Evolutionary conservation across 2,797 vertebrate genomes (phyloP).

Genomic region (Diplodus sargus): DNA sequence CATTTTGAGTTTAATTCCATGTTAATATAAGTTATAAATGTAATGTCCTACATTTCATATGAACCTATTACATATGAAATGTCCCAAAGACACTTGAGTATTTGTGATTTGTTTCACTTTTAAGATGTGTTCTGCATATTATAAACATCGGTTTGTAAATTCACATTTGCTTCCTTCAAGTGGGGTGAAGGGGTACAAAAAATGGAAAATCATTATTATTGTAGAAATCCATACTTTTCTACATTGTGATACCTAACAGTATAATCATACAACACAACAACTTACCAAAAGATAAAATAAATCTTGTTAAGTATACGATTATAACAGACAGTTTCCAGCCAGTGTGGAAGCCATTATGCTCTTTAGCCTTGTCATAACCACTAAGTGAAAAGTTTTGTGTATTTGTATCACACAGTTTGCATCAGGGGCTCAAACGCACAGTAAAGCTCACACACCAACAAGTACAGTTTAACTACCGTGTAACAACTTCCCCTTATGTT

Average conservation of each 20-base stretch:
- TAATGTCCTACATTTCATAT: neutral
- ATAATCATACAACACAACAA: neutral
- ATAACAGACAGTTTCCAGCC: neutral
- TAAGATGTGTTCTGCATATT: neutral
- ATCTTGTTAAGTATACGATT: too few species aligned
- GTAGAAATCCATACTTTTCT: neutral
- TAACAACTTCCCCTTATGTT: conserved; percentile 27
- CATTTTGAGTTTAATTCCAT: too few species aligned
- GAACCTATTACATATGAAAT: neutral
- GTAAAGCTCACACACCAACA: conserved; percentile 9
- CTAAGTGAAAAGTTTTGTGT: neutral
- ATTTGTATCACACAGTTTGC: conserved; percentile 1
- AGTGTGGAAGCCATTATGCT: neutral
- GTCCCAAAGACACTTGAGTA: neutral
- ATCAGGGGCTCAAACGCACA: neutral
- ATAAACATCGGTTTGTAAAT: too few species aligned
- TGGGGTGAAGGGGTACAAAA: neutral
- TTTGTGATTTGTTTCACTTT: neutral
- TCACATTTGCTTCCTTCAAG: neutral
- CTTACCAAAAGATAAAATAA: conserved; percentile 2
- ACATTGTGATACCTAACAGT: neutral
- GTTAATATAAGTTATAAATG: neutral
- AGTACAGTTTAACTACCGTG: conserved; percentile 5
- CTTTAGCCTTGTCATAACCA: neutral
- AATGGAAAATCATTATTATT: neutral